These are phyloP conservation scores for Mus caroli DNA, from an alignment of 2,797 vertebrate species.

Conservation along the genomic window DNA sequence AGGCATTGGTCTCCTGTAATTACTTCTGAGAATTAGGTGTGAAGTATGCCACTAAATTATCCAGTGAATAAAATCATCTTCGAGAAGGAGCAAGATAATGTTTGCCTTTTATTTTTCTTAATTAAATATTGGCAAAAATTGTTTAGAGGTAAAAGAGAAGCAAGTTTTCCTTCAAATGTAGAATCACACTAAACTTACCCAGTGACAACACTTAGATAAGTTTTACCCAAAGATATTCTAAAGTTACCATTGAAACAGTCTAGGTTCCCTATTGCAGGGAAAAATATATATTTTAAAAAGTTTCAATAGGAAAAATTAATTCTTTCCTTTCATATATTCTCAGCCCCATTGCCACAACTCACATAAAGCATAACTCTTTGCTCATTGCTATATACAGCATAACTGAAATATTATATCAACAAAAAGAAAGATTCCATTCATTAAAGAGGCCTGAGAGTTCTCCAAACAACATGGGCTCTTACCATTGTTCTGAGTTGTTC, in stretches of 20 bases:
- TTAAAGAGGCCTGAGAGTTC: too few relatives aligned
- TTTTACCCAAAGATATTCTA: background rate
- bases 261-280: background rate
- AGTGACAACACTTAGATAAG: background rate
- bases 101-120: conserved; percentile 48
- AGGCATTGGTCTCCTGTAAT: conserved; percentile 76
- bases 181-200: background rate
- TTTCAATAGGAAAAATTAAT: background rate
- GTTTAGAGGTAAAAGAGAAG: background rate
- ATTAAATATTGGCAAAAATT: conserved; percentile 50
- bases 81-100: conserved; percentile 64
- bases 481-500: background rate
- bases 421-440: background rate
- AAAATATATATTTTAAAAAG: background rate
- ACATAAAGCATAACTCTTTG: background rate
- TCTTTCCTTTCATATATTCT: background rate
- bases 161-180: background rate
- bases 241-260: background rate
- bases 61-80: conserved; percentile 60
- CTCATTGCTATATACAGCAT: background rate
- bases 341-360: background rate
- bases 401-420: background rate
- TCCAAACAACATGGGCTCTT: too few relatives aligned
- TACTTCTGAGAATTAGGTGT: conserved; percentile 77
- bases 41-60: conserved; percentile 75